Evolutionary conservation across 2,888 invertebrate species (phyloP).

Genomic region (Camponotus fellah): DNA sequence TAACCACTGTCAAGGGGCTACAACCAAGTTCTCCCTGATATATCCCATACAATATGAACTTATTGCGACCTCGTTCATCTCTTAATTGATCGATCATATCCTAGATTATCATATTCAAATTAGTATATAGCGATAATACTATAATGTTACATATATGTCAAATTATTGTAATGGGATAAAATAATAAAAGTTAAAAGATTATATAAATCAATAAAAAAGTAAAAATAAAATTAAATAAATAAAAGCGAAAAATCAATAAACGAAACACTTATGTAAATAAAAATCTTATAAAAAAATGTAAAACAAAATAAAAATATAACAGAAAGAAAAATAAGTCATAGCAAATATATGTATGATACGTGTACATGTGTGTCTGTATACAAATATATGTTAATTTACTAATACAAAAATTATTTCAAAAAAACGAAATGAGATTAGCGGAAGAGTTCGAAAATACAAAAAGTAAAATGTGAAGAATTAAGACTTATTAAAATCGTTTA

Average conservation of each 20-base stretch:
- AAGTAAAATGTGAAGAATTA: slow-evolving; percentile 75
- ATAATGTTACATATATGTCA: neutral
- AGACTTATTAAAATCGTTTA: slow-evolving; percentile 83
- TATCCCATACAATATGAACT: slow-evolving; percentile 72
- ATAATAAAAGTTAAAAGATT: neutral
- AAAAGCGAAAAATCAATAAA: neutral
- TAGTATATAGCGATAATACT: too few relatives aligned
- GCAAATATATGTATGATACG: too few relatives aligned
- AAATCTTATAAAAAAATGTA: neutral
- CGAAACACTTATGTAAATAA: neutral
- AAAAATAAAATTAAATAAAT: neutral
- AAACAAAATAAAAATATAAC: neutral
- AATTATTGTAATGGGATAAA: neutral
- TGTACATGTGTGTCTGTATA: neutral
- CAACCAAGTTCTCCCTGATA: slow-evolving; percentile 55
- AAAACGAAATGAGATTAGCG: neutral
- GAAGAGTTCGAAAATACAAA: slow-evolving; percentile 72
- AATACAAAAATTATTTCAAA: neutral
- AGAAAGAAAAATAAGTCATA: neutral
- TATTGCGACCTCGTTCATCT: slow-evolving; percentile 57
- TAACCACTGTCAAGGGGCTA: slow-evolving; percentile 77
- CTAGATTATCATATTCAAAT: neutral
- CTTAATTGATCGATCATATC: slow-evolving; percentile 30
- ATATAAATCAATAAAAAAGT: neutral
- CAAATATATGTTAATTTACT: neutral